Base-by-base conservation (phyloP, 1,140 invertebrate genomes). In the Drosophila suzukii region DNA sequence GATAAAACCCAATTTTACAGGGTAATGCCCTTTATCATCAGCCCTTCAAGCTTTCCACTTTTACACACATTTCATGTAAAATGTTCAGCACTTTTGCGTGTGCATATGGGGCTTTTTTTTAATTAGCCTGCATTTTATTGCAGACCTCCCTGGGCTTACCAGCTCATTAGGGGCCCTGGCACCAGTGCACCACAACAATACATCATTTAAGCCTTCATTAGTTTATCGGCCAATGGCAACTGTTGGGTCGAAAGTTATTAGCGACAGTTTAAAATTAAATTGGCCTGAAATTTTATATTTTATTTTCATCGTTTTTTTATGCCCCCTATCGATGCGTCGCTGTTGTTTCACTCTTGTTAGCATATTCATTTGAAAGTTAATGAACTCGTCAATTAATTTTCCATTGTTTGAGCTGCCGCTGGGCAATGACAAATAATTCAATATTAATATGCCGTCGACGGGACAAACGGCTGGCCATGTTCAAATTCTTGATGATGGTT, bases 41-140 rank as follows among this genome's bases (percentile, higher is more conserved):
- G 6, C 12, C 7, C 7, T 5, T n/a, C 8, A 34, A 24, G 10
- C 30, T 10, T 0, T 50, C 7, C 10, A 11, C 67, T 46, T 62
- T 75, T 57, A 75, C 68, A 82, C 67, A 83, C 65, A 75, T 78
- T 70, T 86, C 60, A 65, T 86, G 62, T 78, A 81, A 78, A 85
- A 78, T 67, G 44, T 50, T 44, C 10, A 49, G 38, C 71, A 60
- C 68, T 63, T 75, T 49, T 32, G 34, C 59, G 34, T 59, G 20
- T 68, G 47, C 39, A 46, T 53, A n/a, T 44, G 58, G 46, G 51
- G 27, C 46, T 51, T 47, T 44, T 46, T 84, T 81, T 72, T 88
- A 86, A 86, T 86, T 86, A 86, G 82, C 83, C 83, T 88, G 82
- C 78, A 86, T 86, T 86, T 86, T 82, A 86, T 86, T 67, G 83